phyloP scores from a whole-genome alignment of 2,797 vertebrate species.

The Enteromius mattozi region DNA sequence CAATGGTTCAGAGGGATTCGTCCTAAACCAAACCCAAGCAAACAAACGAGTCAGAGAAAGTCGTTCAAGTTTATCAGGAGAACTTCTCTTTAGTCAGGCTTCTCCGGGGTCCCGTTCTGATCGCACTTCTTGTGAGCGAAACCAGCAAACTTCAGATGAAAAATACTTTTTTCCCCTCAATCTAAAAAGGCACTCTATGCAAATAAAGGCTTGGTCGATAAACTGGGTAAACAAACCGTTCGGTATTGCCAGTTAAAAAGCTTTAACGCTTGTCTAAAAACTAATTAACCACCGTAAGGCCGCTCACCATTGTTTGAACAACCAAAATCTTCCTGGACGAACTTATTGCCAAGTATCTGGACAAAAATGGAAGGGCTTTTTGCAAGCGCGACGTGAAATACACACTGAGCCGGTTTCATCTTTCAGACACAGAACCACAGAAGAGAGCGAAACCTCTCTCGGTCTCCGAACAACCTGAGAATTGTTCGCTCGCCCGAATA shows the following conservation, averaged over 20 bases:
- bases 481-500: background rate
- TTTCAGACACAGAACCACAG: slow-evolving; percentile 28
- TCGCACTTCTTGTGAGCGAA: background rate
- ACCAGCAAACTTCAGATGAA: background rate
- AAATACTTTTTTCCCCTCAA: background rate
- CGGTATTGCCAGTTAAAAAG: slow-evolving; percentile 23
- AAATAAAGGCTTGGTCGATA: slow-evolving; percentile 48
- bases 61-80: slow-evolving; percentile 91
- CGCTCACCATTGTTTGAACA: slow-evolving; percentile 84
- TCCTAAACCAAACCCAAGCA: background rate
- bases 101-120: background rate
- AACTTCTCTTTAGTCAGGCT: slow-evolving; percentile 69
- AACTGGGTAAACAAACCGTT: background rate
- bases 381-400: slow-evolving; percentile 59
- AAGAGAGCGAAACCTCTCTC: background rate
- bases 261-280: background rate
- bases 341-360: slow-evolving; percentile 81
- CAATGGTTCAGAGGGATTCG: slow-evolving; percentile 77
- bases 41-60: background rate
- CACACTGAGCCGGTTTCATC: background rate
- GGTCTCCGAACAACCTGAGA: background rate
- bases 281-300: slow-evolving; percentile 13
- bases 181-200: slow-evolving; percentile 58
- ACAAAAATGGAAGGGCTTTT: slow-evolving; percentile 81
- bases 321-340: slow-evolving; percentile 70